Conservation (phyloP, 1,140 invertebrate species). For the Aphelenchoides fujianensis region DNA sequence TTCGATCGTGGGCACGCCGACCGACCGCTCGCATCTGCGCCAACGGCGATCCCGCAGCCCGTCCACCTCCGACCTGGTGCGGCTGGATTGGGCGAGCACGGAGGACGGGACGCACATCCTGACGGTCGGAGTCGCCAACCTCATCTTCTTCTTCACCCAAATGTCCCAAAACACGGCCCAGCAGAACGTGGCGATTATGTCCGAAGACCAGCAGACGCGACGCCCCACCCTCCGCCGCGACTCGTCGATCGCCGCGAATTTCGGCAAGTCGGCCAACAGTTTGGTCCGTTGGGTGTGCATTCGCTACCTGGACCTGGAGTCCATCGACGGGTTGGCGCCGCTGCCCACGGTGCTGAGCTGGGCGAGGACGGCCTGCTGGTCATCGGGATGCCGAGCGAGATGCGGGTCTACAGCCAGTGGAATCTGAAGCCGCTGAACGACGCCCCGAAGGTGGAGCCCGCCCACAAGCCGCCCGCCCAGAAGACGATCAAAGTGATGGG, state of each 20-base stretch:
- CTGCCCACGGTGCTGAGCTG: conserved; percentile 96
- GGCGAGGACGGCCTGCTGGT: conserved; percentile 96
- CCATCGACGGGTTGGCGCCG: conserved; percentile 89
- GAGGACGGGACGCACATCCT: conserved; percentile 97
- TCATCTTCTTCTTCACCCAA: conserved; percentile 67
- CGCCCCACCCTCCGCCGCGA: conserved; percentile 36
- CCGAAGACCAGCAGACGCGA: conserved; percentile 51
- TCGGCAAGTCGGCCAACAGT: conserved; percentile 3
- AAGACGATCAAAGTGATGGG: conserved; percentile 8
- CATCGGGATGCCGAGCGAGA: conserved; percentile 98
- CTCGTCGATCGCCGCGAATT: conserved; percentile 18
- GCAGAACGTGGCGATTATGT: conserved; percentile 57
- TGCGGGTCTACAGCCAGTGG: conserved; percentile 99
- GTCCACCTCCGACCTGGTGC: conserved; percentile 32
- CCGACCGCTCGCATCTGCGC: background rate
- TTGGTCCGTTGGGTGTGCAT: conserved; percentile 84
- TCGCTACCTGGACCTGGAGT: conserved; percentile 81
- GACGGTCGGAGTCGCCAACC: conserved; percentile 89
- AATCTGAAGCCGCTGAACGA: conserved; percentile 30
- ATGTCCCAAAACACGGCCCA: conserved; percentile 64
- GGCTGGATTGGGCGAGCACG: conserved; percentile 93
- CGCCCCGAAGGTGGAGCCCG: background rate
- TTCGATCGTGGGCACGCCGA: background rate
- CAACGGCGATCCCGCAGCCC: background rate
- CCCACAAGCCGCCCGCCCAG: background rate